Base-by-base conservation (phyloP, 2,797 vertebrate genomes). In the Martes flavigula region DNA sequence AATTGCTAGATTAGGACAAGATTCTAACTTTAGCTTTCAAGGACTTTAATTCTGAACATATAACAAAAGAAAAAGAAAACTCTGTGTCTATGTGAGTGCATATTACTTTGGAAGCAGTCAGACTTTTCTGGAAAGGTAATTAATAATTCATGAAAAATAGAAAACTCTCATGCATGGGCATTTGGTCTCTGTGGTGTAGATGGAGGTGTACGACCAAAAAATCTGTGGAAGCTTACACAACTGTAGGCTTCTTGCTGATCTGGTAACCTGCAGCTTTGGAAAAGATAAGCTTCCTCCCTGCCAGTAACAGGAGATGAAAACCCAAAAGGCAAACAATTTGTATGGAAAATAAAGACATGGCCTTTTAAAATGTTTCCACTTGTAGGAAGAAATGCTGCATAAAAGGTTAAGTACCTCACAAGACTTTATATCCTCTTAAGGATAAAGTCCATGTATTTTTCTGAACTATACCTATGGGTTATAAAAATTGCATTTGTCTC, bases 111-210 rank as follows among this genome's bases (percentile, higher is more conserved):
- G 88, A 68, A 82, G 35, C 77, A 94, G 81, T 91, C 75, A 95
- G 64, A 51, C 0, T 90, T 93, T 84, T 85, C 87, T 86, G 75
- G 85, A 97, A 97, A 64, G 30, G 4, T 35, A 58, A 70, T 97
- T 87, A 94, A 97, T 96, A 97, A 97, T 97, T 96, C 81, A 95
- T 92, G 72, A 93, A 95, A 93, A 92, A 93, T 23, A 83, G 93
- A 93, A 93, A 95, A 86, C 25, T 70, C 75, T 97, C 68, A 94
- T 95, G 93, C 56, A 6, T 94, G 90, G 51, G 66, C 51, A 30
- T 91, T 90, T 92, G 30, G 56, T 94, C 72, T 97, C 25, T 2
- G 60, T 96, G 75, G 62, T 94, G 32, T 86, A 97, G 84, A 95
- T 43, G 87, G 68, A 95, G 64, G 75, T 84, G 5, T 88, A 90